Evolutionary conservation across 2,888 invertebrate species (phyloP).

Genomic region (Serripes groenlandicus): DNA sequence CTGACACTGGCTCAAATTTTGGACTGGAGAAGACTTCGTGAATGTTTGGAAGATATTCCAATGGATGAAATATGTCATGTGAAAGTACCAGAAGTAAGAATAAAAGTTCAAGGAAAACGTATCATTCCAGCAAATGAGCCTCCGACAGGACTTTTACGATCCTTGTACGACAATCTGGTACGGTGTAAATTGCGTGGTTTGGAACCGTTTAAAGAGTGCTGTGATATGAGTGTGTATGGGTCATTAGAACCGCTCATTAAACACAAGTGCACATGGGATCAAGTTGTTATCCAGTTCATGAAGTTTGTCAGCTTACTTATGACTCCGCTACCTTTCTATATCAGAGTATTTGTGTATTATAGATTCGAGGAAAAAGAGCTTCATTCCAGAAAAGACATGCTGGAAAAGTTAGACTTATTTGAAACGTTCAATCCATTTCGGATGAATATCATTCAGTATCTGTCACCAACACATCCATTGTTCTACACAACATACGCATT

Average conservation of each 20-base stretch:
- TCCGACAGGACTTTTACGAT: constrained; percentile 80
- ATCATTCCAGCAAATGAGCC: constrained; percentile 82
- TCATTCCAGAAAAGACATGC: constrained; percentile 65
- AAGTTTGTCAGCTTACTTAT: constrained; percentile 78
- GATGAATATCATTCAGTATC: constrained; percentile 81
- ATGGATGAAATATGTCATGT: constrained; percentile 76
- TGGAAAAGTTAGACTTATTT: constrained; percentile 66
- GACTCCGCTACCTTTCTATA: constrained; percentile 83
- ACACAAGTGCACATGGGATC: constrained; percentile 78
- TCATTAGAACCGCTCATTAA: constrained; percentile 72
- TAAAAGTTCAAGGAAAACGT: constrained; percentile 81
- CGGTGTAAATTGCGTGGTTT: constrained; percentile 82
- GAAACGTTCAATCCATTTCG: constrained; percentile 77
- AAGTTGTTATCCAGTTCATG: constrained; percentile 74
- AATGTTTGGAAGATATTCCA: constrained; percentile 71
- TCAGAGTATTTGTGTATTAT: constrained; percentile 82
- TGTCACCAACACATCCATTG: constrained; percentile 81
- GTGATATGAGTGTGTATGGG: constrained; percentile 80
- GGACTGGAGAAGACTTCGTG: constrained; percentile 75
- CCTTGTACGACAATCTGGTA: constrained; percentile 80
- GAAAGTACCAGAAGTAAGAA: constrained; percentile 75
- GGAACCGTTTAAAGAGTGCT: constrained; percentile 83
- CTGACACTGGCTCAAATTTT: constrained; percentile 76
- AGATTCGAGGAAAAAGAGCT: constrained; percentile 82
- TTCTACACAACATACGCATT: constrained; percentile 81